Evolutionary conservation across 2,888 invertebrate species (phyloP), one percentile per base, ranked within the genome.

Genomic region (Drosophila longiperda): DNA sequence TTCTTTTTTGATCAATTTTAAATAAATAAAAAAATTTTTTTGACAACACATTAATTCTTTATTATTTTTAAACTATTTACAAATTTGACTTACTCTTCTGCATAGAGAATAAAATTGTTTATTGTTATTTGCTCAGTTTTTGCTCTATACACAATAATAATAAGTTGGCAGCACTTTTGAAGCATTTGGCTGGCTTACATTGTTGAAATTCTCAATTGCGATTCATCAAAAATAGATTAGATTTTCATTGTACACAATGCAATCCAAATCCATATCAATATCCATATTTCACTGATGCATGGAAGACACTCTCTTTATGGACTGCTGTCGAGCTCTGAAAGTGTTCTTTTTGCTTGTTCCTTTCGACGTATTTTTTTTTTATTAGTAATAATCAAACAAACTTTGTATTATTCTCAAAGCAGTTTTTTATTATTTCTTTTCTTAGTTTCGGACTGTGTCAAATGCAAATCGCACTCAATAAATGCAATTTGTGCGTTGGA

Each of bases 161-260:
- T 75, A 85, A 73, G 82, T 75, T 59, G 63, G 17, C 38, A 49
- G 42, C 57, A 60, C 57, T 58, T 73, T 75, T 71, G 69, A 64
- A 79, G 73, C 65, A 59, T 62, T 80, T 57, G 61, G 33, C 63
- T 69, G 23, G 66, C 36, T 57, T 62, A 67, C 70, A 73, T 81
- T 84, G 90, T 81, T 75, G 59, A 78, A 87, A 82, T 82, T 82
- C 73, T 73, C 84, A 82, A 89, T 89, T 90, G 83, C 84, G 84
- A 81, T 87, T 90, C 86, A 86, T 90, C 86, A 89, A 90, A 86
- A 90, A 90, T 86, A 90, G 90, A 86, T 86, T 86, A 90, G 89
- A 83, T 83, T 88, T 73, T 65, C 87, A 78, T 75, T 74, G 83
- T 73, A 69, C 49, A 61, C 73, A 82, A 80, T 77, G 73, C 57